phyloP scores from a whole-genome alignment of 1,140 invertebrate species.

The Pogonognathellus flavescens region DNA sequence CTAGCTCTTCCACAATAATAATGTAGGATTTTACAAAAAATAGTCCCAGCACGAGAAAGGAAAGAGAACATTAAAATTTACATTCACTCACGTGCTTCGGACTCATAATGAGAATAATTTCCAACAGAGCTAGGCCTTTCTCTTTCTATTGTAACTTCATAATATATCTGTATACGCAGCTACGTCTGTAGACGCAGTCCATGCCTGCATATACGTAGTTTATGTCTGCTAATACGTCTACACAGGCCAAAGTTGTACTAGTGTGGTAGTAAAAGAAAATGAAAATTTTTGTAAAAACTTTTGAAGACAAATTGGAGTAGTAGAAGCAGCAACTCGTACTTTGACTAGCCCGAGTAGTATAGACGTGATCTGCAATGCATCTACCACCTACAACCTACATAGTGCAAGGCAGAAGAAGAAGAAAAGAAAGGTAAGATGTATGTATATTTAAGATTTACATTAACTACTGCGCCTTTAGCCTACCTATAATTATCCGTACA shows the following conservation, averaged over 20 bases:
- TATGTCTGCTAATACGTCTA: no score
- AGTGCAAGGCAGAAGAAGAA: background rate
- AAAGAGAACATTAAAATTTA: conserved; percentile 34
- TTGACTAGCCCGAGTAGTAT: no score
- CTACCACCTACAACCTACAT: no score
- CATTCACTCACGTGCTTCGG: background rate
- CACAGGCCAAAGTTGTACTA: no score
- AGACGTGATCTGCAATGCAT: background rate
- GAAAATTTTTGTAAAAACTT: conserved; percentile 33
- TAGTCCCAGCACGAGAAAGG: background rate
- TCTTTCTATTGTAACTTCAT: no score
- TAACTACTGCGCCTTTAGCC: background rate
- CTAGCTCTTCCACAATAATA: no score
- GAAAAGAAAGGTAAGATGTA: conserved; percentile 19
- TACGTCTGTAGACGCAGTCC: no score
- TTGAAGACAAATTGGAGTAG: conserved; percentile 22
- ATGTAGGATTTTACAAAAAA: background rate
- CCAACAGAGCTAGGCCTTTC: no score
- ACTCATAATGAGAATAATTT: conserved; percentile 15
- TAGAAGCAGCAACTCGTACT: background rate
- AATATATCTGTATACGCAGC: no score
- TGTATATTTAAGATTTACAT: conserved; percentile 30
- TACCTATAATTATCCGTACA: conserved; percentile 36
- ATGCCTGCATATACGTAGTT: no score
- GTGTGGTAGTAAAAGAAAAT: no score